phyloP scores from a whole-genome alignment of 2,888 invertebrate genomes.

The Drosophila meridiana region DNA sequence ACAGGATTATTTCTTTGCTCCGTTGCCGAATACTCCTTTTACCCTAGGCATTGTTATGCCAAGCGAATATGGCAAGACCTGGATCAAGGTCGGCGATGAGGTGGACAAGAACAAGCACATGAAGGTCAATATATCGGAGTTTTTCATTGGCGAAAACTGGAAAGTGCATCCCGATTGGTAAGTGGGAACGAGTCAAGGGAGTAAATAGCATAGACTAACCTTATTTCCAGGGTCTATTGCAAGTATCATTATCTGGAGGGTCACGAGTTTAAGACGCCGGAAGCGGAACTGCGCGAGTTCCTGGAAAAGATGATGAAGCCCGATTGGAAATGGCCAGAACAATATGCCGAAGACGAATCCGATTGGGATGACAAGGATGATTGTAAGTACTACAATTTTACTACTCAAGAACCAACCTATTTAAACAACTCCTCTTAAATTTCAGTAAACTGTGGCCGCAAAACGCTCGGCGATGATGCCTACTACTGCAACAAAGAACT shows the following conservation, averaged over 20 bases:
- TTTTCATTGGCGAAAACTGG: constrained; percentile 90
- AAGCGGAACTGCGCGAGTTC: constrained; percentile 91
- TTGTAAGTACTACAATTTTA: constrained; percentile 54
- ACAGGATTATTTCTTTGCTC: constrained; percentile 93
- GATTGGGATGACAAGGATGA: constrained; percentile 82
- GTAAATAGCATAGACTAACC: background rate
- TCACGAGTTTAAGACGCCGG: constrained; percentile 90
- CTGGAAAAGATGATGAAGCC: constrained; percentile 88
- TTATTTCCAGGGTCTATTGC: constrained; percentile 90
- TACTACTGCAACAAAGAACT: constrained; percentile 94
- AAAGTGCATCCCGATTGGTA: constrained; percentile 94
- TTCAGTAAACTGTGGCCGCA: constrained; percentile 88
- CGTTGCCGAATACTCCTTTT: constrained; percentile 93
- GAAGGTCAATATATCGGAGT: constrained; percentile 90
- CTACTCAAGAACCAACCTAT: background rate
- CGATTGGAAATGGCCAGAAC: constrained; percentile 88
- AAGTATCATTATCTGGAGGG: constrained; percentile 93
- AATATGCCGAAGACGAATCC: constrained; percentile 86
- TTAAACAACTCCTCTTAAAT: background rate
- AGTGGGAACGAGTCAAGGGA: constrained; percentile 23
- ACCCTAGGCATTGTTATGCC: constrained; percentile 94
- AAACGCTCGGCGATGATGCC: constrained; percentile 88
- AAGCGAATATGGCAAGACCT: constrained; percentile 88
- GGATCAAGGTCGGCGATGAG: constrained; percentile 90
- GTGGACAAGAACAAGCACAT: constrained; percentile 89